Conservation (phyloP, 2,113 vertebrate genomes). For the Dissostichus mawsoni region DNA sequence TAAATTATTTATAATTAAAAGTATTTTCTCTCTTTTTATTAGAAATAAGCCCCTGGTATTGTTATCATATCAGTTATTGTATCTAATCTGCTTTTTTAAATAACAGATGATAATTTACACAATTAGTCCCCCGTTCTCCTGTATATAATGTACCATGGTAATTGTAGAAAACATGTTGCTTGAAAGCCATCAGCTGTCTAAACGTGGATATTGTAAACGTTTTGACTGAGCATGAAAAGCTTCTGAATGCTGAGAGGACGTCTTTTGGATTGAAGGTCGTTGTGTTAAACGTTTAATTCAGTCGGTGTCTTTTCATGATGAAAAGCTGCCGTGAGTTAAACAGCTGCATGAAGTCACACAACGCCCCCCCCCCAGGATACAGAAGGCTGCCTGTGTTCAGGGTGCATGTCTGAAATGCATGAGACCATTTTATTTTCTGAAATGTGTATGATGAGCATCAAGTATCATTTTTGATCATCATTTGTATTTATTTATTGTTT, state of each 20-base stretch:
- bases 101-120: not conserved
- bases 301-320: conserved; percentile 15
- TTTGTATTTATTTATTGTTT: too few species aligned
- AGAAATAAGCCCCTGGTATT: too few species aligned
- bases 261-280: not conserved
- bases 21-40: too few species aligned
- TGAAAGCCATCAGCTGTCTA: not conserved
- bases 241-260: not conserved
- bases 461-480: not conserved
- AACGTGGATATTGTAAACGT: not conserved
- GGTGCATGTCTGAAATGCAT: not conserved
- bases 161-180: not conserved
- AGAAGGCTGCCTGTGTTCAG: conserved; percentile 20
- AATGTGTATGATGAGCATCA: not conserved
- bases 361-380: conserved; percentile 1
- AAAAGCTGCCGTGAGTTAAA: conserved; percentile 43
- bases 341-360: conserved; percentile 7
- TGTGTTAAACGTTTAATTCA: conserved; percentile 22
- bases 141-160: not conserved
- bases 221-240: conserved; percentile 13
- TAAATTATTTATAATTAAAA: not conserved
- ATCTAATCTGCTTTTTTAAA: not conserved
- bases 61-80: too few species aligned
- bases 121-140: too few species aligned
- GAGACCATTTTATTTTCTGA: too few species aligned